Conservation (phyloP, 1,140 invertebrate species). For the Pomacea maculata region DNA sequence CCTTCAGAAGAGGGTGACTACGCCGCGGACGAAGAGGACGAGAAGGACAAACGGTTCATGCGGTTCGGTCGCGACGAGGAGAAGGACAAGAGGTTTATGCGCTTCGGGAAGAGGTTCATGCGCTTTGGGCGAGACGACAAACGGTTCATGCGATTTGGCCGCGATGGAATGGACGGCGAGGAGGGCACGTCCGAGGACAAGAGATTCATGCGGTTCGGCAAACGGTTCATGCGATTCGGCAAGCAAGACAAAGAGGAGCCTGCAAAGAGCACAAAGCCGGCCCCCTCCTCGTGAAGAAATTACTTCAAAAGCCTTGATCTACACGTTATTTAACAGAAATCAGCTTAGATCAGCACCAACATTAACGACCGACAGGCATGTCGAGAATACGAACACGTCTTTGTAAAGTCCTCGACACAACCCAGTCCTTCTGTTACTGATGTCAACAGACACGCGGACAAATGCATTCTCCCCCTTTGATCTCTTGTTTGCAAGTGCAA, state of each 20-base stretch:
- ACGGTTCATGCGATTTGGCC: slow-evolving; percentile 53
- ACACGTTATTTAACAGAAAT: too few relatives aligned
- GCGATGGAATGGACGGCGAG: slow-evolving; percentile 19
- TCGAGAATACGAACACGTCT: too few relatives aligned
- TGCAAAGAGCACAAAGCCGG: slow-evolving; percentile 33
- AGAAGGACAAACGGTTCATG: slow-evolving; percentile 47
- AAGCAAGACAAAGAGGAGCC: slow-evolving; percentile 20
- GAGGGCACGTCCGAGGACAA: slow-evolving; percentile 36
- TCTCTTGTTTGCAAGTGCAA: too few relatives aligned
- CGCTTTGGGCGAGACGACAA: slow-evolving; percentile 37
- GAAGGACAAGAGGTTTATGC: slow-evolving; percentile 46
- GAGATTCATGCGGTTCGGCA: slow-evolving; percentile 54
- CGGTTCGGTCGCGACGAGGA: slow-evolving; percentile 41
- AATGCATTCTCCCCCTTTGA: too few relatives aligned
- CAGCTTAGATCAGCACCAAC: too few relatives aligned
- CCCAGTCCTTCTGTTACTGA: too few relatives aligned
- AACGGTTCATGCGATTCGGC: slow-evolving; percentile 50
- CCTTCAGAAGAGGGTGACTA: slow-evolving; percentile 21
- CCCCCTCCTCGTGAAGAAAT: slow-evolving; percentile 34
- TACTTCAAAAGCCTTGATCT: too few relatives aligned
- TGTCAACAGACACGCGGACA: too few relatives aligned
- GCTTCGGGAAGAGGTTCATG: slow-evolving; percentile 44
- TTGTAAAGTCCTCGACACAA: too few relatives aligned
- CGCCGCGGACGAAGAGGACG: slow-evolving; percentile 21
- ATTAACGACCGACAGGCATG: too few relatives aligned